Evolutionary conservation across 2,888 invertebrate species (phyloP), one percentile per base, ranked within the genome.

Genomic region (Drosophila meridiana): DNA sequence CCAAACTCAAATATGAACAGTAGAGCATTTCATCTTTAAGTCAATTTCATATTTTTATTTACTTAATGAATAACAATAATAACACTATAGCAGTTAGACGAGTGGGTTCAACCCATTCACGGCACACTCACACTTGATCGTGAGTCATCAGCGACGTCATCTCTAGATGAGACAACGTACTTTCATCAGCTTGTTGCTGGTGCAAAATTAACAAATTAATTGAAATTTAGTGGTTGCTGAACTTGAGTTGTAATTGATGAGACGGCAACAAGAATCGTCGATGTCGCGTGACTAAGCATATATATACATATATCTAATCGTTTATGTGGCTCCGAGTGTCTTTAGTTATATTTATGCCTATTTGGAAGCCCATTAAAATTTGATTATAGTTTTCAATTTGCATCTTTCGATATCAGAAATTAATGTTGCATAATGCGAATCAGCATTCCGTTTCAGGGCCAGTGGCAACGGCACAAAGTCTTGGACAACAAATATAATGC

Each of bases 241-340:
- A 64, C 69, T 76, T 80, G 58, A 69, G 61, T 55, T 64, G 14
- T 34, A 65, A 73, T 76, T 73, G 55, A 58, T 69, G 65, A 42
- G 5, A 28, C 26, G 9, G 13, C 32, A 52, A 9, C 57, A 50
- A 47, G 3, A 28, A 4, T 32, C 20, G 4, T n/a, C 45, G 3
- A 38, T 38, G 42, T n/a, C 11, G 32, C n/a, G 26, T 48, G 42
- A 48, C 42, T 36, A 50, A 5, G 5, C 8, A 26, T 8, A 11
- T 11, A 5, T 26, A 38, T 36, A 6, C 20, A 53, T 36, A 26
- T 13, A 36, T 2, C 36, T 4, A 28, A 30, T 32, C 4, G 32
- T 2, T 9, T 32, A 32, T 50, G 2, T 34, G 34, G n/a, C 30
- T 48, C 14, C 5, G 2, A 32, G 14, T 48, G 48, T 14, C 30